These are phyloP conservation scores for Drosophila miranda DNA, from an alignment of 1,140 invertebrate genomes.

Conservation along the genomic window DNA sequence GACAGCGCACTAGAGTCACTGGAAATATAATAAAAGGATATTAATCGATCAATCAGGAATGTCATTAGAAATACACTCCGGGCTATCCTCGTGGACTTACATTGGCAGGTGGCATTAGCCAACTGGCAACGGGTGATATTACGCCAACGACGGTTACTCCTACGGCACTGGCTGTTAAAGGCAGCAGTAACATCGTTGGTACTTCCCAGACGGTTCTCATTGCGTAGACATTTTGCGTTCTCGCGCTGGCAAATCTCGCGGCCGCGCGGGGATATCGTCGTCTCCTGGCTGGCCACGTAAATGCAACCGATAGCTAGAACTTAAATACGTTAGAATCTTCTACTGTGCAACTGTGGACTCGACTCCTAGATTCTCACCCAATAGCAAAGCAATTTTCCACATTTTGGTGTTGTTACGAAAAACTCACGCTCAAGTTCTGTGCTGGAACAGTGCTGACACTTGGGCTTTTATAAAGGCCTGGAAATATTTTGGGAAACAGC, in stretches of 20 bases:
- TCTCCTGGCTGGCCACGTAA: conserved; percentile 33
- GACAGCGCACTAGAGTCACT: no score
- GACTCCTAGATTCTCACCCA: conserved; percentile 38
- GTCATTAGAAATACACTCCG: background rate
- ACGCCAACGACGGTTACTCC: conserved; percentile 2
- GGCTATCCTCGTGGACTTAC: conserved; percentile 24
- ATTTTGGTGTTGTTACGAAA: conserved; percentile 31
- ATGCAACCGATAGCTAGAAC: conserved; percentile 41
- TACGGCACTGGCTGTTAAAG: conserved; percentile 40
- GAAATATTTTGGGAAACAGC: background rate
- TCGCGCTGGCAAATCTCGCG: conserved; percentile 16
- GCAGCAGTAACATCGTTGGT: conserved; percentile 26
- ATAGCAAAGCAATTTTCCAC: conserved; percentile 42
- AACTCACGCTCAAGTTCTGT: conserved; percentile 20
- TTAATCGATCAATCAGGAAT: no score
- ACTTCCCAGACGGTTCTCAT: conserved; percentile 16
- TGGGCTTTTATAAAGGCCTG: conserved; percentile 39
- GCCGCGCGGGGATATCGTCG: background rate
- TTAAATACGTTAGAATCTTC: background rate
- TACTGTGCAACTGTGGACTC: no score
- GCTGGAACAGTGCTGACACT: background rate
- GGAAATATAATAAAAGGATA: no score
- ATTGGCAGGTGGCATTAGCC: conserved; percentile 27
- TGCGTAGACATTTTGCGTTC: conserved; percentile 6
- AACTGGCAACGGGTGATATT: conserved; percentile 50